Conservation (phyloP, 35 echinoderm and acorn worm genomes). For the Lytechinus variegatus region DNA sequence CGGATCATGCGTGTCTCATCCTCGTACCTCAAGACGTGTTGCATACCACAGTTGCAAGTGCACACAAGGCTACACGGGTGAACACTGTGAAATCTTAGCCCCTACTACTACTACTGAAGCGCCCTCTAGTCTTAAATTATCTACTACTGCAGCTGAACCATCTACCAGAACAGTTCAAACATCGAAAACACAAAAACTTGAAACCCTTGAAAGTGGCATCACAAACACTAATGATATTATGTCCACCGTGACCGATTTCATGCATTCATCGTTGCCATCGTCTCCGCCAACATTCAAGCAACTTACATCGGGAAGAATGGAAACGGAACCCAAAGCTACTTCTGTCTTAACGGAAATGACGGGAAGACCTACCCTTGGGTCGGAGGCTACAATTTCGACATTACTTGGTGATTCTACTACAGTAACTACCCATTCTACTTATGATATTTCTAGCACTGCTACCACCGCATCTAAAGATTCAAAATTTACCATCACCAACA, state of each 20-base stretch:
- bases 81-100: not conserved
- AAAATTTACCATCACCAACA: not conserved
- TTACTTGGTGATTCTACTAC: not conserved
- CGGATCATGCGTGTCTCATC: slow-evolving; percentile 26
- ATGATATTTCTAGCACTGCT: not conserved
- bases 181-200: not conserved
- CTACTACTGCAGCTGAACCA: not conserved
- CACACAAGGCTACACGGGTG: not conserved
- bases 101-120: slow-evolving; percentile 20
- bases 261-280: not conserved
- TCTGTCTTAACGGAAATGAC: not conserved
- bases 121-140: not conserved
- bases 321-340: not conserved
- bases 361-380: not conserved
- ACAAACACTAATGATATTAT: not conserved
- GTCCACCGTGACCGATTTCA: not conserved
- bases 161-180: not conserved
- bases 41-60: slow-evolving; percentile 37
- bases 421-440: not conserved
- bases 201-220: not conserved
- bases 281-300: not conserved
- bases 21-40: not conserved
- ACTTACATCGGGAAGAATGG: not conserved
- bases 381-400: not conserved
- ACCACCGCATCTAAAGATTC: not conserved